phyloP scores from a whole-genome alignment of 2,888 invertebrate genomes.

The Mythimna lalbum region DNA sequence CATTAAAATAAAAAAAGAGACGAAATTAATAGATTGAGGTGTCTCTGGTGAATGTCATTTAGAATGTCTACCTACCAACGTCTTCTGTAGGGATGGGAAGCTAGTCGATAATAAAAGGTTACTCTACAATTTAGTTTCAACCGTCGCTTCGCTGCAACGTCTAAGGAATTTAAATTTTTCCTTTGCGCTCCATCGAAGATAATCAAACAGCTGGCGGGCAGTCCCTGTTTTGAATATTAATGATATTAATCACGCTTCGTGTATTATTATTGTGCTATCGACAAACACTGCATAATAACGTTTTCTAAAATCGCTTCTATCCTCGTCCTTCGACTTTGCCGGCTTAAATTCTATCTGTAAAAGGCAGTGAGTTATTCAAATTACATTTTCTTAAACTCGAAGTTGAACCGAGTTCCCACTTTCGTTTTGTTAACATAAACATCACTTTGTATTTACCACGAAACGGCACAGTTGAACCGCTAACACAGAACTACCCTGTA shows the following conservation, averaged over 20 bases:
- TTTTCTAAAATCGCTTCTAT: slow-evolving; percentile 36
- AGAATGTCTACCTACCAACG: slow-evolving; percentile 28
- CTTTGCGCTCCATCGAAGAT: slow-evolving; percentile 76
- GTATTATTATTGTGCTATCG: slow-evolving; percentile 59
- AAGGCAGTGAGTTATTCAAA: slow-evolving; percentile 42
- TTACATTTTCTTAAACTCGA: slow-evolving; percentile 36
- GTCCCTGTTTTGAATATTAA: slow-evolving; percentile 82
- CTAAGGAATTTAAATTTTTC: slow-evolving; percentile 80
- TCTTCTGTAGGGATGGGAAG: slow-evolving; percentile 47
- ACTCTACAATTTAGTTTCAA: slow-evolving; percentile 73
- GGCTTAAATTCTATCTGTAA: slow-evolving; percentile 48
- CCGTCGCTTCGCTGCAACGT: slow-evolving; percentile 68
- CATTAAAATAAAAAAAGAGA: slow-evolving; percentile 2
- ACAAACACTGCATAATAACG: slow-evolving; percentile 45
- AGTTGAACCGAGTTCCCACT: slow-evolving; percentile 12
- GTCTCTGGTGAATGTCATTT: slow-evolving; percentile 28
- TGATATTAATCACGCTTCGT: slow-evolving; percentile 74
- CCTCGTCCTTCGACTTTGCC: slow-evolving; percentile 29
- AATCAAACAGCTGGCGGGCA: slow-evolving; percentile 81
- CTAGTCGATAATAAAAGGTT: slow-evolving; percentile 72
- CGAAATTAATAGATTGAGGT: slow-evolving; percentile 37
- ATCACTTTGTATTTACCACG: slow-evolving; percentile 65
- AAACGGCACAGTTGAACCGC: slow-evolving; percentile 69
- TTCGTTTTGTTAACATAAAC: slow-evolving; percentile 54
- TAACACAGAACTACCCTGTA: slow-evolving; percentile 70